phyloP scores from a whole-genome alignment of 2,888 invertebrate genomes.

The Scaeva pyrastri region DNA sequence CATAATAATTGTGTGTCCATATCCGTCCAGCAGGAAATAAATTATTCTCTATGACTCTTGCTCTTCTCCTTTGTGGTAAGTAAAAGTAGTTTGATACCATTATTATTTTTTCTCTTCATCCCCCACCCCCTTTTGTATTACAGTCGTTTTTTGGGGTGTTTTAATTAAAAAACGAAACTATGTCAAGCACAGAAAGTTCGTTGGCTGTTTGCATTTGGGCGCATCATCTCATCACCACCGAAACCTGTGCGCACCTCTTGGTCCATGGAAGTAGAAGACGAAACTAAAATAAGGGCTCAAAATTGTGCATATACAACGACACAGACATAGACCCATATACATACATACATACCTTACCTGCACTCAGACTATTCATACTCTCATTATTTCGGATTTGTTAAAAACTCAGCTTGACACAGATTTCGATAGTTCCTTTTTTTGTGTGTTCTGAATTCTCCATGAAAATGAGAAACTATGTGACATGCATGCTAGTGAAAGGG shows the following conservation, averaged over 20 bases:
- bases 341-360: neutral
- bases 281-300: slow-evolving; percentile 60
- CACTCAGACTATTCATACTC: slow-evolving; percentile 48
- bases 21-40: slow-evolving; percentile 40
- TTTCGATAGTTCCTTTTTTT: slow-evolving; percentile 41
- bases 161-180: slow-evolving; percentile 68
- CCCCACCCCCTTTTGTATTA: neutral
- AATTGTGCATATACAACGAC: slow-evolving; percentile 64
- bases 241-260: slow-evolving; percentile 18
- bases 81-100: slow-evolving; percentile 46
- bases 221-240: slow-evolving; percentile 13
- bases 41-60: slow-evolving; percentile 15
- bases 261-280: slow-evolving; percentile 27
- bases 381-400: slow-evolving; percentile 72
- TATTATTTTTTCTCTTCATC: neutral
- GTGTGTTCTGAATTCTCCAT: neutral
- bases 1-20: slow-evolving; percentile 10
- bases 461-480: slow-evolving; percentile 52
- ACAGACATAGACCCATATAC: too few relatives aligned
- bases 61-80: slow-evolving; percentile 43
- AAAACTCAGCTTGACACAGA: slow-evolving; percentile 70
- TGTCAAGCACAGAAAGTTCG: slow-evolving; percentile 69
- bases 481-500: slow-evolving; percentile 19
- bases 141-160: slow-evolving; percentile 42
- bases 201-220: slow-evolving; percentile 38